Evolutionary conservation across 2,888 invertebrate species (phyloP).

Genomic region (Brenthis hecate): DNA sequence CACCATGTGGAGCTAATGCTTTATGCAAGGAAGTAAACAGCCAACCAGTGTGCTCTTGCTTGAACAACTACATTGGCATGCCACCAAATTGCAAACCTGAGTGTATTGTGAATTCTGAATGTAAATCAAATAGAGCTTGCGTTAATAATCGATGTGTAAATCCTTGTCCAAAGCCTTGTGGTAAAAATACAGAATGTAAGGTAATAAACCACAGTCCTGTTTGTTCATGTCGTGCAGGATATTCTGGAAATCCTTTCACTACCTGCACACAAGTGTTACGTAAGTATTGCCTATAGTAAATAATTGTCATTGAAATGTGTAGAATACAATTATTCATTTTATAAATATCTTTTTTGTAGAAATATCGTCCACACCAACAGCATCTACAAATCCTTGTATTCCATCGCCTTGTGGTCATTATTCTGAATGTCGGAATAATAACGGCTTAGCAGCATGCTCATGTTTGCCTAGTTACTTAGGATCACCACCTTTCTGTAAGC

Average conservation of each 20-base stretch:
- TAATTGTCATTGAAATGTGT: no score
- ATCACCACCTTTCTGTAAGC: conserved; percentile 84
- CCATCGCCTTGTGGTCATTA: conserved; percentile 89
- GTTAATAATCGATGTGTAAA: conserved; percentile 86
- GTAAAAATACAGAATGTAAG: conserved; percentile 85
- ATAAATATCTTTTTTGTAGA: conserved; percentile 42
- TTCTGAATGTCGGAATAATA: conserved; percentile 87
- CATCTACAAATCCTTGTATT: conserved; percentile 84
- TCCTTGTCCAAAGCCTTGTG: conserved; percentile 87
- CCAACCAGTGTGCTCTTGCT: conserved; percentile 88
- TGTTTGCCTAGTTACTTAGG: conserved; percentile 86
- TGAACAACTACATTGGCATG: conserved; percentile 84
- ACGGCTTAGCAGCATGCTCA: conserved; percentile 87
- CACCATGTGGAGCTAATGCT: conserved; percentile 88
- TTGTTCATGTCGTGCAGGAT: conserved; percentile 86
- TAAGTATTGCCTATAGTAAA: conserved; percentile 57
- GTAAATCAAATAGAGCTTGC: conserved; percentile 85
- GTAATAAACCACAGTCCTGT: conserved; percentile 88
- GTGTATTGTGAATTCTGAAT: conserved; percentile 85
- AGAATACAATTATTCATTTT: background rate
- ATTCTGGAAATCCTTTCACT: conserved; percentile 87
- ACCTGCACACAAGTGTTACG: conserved; percentile 82
- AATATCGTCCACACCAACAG: conserved; percentile 56
- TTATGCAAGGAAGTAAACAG: conserved; percentile 87
- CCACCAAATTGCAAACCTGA: conserved; percentile 85